phyloP scores from a whole-genome alignment of 2,797 vertebrate genomes.

The Neomorphus geoffroyi region DNA sequence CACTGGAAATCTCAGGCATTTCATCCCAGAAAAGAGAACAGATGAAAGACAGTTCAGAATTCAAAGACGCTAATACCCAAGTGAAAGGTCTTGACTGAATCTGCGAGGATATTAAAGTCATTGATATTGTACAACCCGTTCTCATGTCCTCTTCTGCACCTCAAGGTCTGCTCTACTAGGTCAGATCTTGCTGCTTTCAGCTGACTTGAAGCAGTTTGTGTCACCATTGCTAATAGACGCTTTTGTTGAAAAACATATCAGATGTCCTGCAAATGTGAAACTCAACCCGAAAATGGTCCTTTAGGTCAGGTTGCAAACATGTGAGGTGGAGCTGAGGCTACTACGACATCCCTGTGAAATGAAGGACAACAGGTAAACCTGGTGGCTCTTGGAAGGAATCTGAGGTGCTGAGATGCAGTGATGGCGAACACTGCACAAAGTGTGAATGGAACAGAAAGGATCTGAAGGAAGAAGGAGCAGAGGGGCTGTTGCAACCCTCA shows the following conservation, averaged over 20 bases:
- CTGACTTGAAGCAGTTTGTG: not conserved
- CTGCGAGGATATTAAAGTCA: not conserved
- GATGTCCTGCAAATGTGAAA: not conserved
- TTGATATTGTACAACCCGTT: not conserved
- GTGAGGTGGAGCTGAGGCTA: not conserved
- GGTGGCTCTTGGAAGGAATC: not conserved
- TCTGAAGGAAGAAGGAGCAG: not conserved
- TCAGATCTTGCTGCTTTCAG: not conserved
- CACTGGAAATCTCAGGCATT: not conserved
- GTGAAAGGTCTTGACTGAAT: not conserved
- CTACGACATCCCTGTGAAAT: accelerated
- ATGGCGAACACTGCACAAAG: not conserved
- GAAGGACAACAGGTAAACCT: not conserved
- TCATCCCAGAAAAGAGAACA: not conserved
- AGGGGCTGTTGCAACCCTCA: not conserved
- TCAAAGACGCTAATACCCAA: not conserved
- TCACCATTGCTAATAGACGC: not conserved
- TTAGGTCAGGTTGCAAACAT: not conserved
- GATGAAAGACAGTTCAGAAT: not conserved
- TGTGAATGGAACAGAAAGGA: not conserved
- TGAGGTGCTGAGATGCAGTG: not conserved
- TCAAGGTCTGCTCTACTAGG: not conserved
- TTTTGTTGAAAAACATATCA: not conserved
- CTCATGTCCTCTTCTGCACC: not conserved
- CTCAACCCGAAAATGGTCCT: not conserved